Conservation (phyloP, 2,797 vertebrate species). For the Gambusia yucatana region DNA sequence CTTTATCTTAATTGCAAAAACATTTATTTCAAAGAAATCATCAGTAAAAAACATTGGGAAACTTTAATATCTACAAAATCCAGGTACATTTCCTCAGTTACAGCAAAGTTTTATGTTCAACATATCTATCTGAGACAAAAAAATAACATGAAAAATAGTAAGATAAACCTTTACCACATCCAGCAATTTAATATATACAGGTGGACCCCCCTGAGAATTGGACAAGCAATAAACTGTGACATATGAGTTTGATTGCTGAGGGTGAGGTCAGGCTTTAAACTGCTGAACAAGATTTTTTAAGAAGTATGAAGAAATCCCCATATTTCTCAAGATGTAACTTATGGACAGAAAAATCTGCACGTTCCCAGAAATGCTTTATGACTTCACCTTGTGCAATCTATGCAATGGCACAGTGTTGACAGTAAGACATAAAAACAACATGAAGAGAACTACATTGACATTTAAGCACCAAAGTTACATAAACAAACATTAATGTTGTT, state of each 20-base stretch:
- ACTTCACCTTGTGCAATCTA: neutral
- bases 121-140: neutral
- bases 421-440: neutral
- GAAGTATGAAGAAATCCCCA: constrained; percentile 35
- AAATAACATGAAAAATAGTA: neutral
- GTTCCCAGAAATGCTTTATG: neutral
- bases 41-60: neutral
- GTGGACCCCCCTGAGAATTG: neutral
- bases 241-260: neutral
- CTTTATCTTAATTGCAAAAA: constrained; percentile 41
- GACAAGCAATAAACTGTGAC: neutral
- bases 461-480: constrained; percentile 24
- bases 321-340: constrained; percentile 44
- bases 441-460: constrained; percentile 12
- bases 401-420: neutral
- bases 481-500: neutral
- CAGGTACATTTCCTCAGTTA: constrained; percentile 5
- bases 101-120: neutral
- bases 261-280: neutral
- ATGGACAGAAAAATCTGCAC: constrained; percentile 2
- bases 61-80: constrained; percentile 5
- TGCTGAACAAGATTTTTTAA: constrained; percentile 50
- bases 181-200: neutral
- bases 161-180: neutral
- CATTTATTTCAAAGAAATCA: constrained; percentile 37